Conservation (phyloP, 2,113 vertebrate genomes). For the Eudyptes chrysolophus region DNA sequence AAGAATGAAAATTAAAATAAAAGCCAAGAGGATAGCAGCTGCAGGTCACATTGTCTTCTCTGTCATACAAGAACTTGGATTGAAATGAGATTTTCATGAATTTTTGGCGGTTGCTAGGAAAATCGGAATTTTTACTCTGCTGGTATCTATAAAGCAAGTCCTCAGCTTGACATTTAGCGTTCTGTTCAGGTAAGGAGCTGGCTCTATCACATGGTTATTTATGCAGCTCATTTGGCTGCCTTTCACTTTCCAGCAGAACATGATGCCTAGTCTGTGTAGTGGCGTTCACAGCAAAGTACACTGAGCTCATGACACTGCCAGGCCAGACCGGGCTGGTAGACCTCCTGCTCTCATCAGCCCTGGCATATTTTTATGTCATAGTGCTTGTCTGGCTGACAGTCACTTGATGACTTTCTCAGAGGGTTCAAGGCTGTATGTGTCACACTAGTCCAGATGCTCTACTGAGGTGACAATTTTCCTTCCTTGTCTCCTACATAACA, state of each 20-base stretch:
- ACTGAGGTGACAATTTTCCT: background rate
- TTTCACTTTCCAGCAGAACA: background rate
- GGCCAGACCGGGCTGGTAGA: background rate
- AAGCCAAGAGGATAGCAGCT: background rate
- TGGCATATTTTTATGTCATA: background rate
- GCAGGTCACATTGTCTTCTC: background rate
- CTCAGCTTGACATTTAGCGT: background rate
- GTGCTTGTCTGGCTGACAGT: background rate
- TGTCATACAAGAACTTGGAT: background rate
- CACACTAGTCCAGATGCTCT: background rate
- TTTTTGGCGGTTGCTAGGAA: background rate
- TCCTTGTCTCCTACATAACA: background rate
- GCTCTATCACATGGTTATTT: background rate
- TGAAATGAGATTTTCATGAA: background rate
- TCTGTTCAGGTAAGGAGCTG: background rate
- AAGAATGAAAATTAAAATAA: background rate
- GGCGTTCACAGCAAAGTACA: background rate
- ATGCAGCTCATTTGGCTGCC: background rate
- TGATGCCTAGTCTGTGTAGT: background rate
- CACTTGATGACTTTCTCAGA: background rate
- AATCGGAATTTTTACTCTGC: background rate
- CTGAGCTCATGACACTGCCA: background rate
- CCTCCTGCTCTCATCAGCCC: background rate
- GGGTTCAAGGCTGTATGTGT: background rate
- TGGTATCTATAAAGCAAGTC: background rate